Evolutionary conservation across 2,113 vertebrate species (phyloP).

Genomic region (Xyrauchen texanus): DNA sequence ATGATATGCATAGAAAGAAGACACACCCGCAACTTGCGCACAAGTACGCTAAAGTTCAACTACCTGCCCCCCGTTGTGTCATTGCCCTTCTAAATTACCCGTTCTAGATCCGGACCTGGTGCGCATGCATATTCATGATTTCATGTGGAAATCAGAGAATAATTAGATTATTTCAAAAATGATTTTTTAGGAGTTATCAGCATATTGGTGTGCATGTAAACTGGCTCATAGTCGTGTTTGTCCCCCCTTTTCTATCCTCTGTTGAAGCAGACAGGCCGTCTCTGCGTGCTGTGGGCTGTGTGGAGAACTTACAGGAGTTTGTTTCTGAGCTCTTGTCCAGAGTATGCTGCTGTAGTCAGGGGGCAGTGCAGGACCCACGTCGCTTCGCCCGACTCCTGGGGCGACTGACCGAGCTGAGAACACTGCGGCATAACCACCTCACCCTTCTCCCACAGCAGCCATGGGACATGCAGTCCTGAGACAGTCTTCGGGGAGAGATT

Average conservation of each 20-base stretch:
- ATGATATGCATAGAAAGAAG: too few relatives aligned
- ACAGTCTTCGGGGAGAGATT: slow-evolving; percentile 5
- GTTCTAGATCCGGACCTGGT: too few relatives aligned
- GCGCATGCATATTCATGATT: too few relatives aligned
- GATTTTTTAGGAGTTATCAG: too few relatives aligned
- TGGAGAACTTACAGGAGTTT: slow-evolving; percentile 89
- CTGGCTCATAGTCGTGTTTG: too few relatives aligned
- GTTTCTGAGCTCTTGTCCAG: slow-evolving; percentile 87
- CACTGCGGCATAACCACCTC: slow-evolving; percentile 85
- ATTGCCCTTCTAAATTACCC: too few relatives aligned
- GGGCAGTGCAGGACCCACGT: slow-evolving; percentile 76
- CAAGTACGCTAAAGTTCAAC: too few relatives aligned
- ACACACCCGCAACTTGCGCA: too few relatives aligned
- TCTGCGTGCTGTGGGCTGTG: slow-evolving; percentile 79
- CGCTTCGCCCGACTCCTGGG: slow-evolving; percentile 85
- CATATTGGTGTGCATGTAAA: too few relatives aligned
- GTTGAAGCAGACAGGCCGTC: slow-evolving; percentile 77
- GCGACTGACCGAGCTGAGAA: slow-evolving; percentile 86
- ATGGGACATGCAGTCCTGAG: slow-evolving; percentile 55
- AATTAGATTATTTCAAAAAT: too few relatives aligned
- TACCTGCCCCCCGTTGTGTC: too few relatives aligned
- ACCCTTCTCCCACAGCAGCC: slow-evolving; percentile 75
- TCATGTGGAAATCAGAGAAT: too few relatives aligned
- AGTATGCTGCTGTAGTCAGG: slow-evolving; percentile 78
- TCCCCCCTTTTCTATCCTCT: background rate